Evolutionary conservation across 2,797 vertebrate genomes (phyloP), one percentile per base, ranked within the genome.

Genomic region (Gambelia wislizenii): DNA sequence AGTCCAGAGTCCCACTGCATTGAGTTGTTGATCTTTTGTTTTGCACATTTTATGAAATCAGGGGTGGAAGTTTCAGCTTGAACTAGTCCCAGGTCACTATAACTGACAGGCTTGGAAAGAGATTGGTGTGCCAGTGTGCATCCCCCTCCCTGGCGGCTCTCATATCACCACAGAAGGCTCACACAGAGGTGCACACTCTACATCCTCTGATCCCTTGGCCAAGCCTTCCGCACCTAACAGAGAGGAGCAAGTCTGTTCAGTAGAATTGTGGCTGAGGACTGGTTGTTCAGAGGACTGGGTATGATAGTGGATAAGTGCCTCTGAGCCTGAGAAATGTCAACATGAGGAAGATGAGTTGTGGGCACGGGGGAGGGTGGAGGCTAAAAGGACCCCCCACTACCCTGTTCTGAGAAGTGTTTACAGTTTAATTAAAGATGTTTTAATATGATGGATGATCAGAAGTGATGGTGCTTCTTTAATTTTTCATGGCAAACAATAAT

Each of bases 381-480:
- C 33, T 87, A 64, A 33, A 54, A 12, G 47, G 52, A 39, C 36
- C 33, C 74, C 27, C 42, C 36, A 25, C 18, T 33, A 76, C 47
- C 27, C 20, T 42, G 47, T 61, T 67, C 56, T 81, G 77, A 39
- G 74, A 27, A 30, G 42, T 76, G 84, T 82, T 86, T 86, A 82
- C 44, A 69, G 6, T 56, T 75, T 82, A 44, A 86, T 86, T 86
- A 78, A 86, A 82, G 27, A 44, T 89, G 56, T 86, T 61, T 56
- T 54, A n/a, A 12, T 12, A 6, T 47, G 49, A 61, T 75, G 47
- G 27, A 27, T 52, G 56, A 81, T 64, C 44, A n/a, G 20, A 18
- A 52, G 36, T 44, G 56, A 42, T 64, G 33, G 75, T 61, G 22
- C 25, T 44, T 74, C 79, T 30, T 75, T 75, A 80, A 36, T 64